Evolutionary conservation across 2,113 vertebrate genomes (phyloP), one percentile per base, ranked within the genome.

Genomic region (Perca flavescens): DNA sequence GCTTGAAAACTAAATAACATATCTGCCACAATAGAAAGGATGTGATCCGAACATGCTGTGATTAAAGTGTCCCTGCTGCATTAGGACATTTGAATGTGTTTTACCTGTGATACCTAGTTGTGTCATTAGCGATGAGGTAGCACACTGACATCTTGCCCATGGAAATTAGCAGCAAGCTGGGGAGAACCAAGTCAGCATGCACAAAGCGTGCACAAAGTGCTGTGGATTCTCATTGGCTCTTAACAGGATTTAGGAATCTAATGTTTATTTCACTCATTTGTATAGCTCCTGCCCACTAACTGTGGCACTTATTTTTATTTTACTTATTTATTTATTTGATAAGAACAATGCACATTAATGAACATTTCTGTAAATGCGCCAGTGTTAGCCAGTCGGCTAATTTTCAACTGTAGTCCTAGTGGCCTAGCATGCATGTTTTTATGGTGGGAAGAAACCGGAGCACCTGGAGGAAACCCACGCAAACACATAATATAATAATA

Each of bases 31-130:
- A 71, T 65, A 66, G n/a, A 62, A 34, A 21, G n/a, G 21, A 71
- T 68, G 69, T 57, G 36, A 76, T 66, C 40, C 34, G 46, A 66
- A 28, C 36, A 63, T 21, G 79, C 76, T 85, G 73, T 56, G 47
- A 80, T 85, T 76, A 74, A 70, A 80, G 71, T 11, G 43, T 66
- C 52, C 47, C 60, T 62, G 76, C 54, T 60, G 54, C 21, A 9
- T 17, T 63, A 75, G 76, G 67, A 69, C 36, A 61, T 86, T 77
- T 66, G 1, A 75, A 65, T 65, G n/a, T 28, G 49, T 60, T 53
- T 53, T 46, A 52, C 63, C 14, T 5, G 34, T 5, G 34, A 49
- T 66, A 68, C 60, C 31, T 65, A 53, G 31, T 63, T 53, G 28
- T 53, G 61, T 53, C 61, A 74, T 82, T 74, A 84, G 28, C 13